Conservation (phyloP, 2,888 invertebrate genomes). For the Brenthis hecate region DNA sequence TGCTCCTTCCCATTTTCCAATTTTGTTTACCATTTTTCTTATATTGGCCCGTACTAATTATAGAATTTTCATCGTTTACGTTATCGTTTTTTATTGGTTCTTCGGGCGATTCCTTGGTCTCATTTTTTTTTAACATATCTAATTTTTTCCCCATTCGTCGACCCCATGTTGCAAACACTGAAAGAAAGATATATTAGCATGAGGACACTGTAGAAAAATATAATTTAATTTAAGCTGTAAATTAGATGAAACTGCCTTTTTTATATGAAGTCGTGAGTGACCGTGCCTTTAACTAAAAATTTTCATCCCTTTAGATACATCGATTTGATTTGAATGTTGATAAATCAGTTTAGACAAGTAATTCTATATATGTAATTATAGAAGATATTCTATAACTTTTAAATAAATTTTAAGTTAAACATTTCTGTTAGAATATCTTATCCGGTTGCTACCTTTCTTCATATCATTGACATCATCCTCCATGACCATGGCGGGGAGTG, state of each 20-base stretch:
- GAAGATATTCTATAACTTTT: no score
- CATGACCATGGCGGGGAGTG: constrained; percentile 89
- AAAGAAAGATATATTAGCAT: constrained; percentile 44
- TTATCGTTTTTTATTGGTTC: constrained; percentile 59
- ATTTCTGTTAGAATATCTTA: no score
- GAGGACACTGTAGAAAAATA: neutral
- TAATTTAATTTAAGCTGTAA: neutral
- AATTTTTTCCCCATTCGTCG: constrained; percentile 90
- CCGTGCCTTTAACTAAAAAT: no score
- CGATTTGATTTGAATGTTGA: no score
- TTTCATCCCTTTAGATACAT: no score
- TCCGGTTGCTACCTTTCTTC: constrained; percentile 74
- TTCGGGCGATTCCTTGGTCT: constrained; percentile 81
- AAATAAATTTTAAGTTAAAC: no score
- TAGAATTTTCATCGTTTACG: constrained; percentile 59
- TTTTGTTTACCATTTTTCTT: constrained; percentile 77
- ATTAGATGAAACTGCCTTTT: neutral
- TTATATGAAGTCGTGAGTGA: no score
- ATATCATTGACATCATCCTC: constrained; percentile 85
- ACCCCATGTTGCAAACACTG: constrained; percentile 89
- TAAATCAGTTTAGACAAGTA: no score
- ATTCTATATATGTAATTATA: no score
- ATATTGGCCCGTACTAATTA: constrained; percentile 68
- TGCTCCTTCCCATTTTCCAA: constrained; percentile 83
- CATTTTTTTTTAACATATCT: constrained; percentile 86